phyloP scores from a whole-genome alignment of 2,797 vertebrate species.

The Emydoidea blandingii region DNA sequence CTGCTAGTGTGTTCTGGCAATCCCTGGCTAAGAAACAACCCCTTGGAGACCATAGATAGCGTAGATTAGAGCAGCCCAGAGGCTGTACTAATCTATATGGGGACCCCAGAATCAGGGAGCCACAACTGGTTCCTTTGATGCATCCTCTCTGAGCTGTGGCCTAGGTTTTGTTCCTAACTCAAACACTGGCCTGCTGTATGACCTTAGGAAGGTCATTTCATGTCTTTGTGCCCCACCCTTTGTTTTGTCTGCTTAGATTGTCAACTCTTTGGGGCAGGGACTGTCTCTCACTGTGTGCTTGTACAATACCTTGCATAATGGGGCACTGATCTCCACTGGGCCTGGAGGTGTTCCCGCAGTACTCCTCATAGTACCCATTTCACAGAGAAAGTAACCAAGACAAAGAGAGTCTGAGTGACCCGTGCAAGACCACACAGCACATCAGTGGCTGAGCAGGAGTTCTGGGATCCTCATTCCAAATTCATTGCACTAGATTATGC shows the following conservation, averaged over 20 bases:
- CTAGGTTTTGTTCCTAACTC: background rate
- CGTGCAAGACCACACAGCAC: background rate
- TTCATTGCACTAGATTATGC: background rate
- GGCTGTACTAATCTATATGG: no score
- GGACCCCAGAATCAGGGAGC: background rate
- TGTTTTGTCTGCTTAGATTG: background rate
- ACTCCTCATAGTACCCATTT: background rate
- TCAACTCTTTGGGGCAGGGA: background rate
- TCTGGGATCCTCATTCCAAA: background rate
- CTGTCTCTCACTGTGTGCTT: background rate
- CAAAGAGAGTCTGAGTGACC: background rate
- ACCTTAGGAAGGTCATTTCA: background rate
- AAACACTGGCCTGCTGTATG: background rate
- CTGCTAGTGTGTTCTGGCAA: background rate
- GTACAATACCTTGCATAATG: background rate
- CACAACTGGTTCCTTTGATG: background rate
- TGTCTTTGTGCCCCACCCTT: background rate
- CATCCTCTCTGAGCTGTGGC: background rate
- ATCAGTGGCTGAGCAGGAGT: background rate
- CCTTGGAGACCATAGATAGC: background rate
- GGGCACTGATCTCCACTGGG: background rate
- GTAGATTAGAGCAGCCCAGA: background rate
- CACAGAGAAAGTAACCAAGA: slow-evolving; percentile 25
- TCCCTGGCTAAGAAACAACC: background rate
- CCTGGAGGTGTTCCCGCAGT: background rate